These are phyloP conservation scores for Clarias batrachus DNA, from an alignment of 2,113 vertebrate genomes.

Conservation along the genomic window DNA sequence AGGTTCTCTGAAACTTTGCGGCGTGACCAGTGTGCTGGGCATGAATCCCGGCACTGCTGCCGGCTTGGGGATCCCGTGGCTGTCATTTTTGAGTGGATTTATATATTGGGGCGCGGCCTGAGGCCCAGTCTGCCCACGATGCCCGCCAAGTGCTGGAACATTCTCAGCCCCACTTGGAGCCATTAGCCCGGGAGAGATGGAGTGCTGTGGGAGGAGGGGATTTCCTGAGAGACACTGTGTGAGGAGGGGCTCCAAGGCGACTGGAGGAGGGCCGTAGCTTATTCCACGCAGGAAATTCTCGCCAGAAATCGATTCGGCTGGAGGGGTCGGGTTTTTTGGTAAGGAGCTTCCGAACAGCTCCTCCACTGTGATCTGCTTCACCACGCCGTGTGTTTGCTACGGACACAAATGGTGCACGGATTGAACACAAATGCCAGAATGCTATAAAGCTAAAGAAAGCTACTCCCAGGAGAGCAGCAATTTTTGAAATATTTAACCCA, in stretches of 20 bases:
- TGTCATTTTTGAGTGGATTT: conserved; percentile 80
- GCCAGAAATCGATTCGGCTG: conserved; percentile 67
- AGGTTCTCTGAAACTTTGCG: conserved; percentile 89
- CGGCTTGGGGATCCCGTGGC: conserved; percentile 79
- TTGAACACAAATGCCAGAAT: not conserved
- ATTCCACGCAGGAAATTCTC: conserved; percentile 71
- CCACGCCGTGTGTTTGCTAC: conserved; percentile 79
- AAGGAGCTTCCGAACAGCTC: conserved; percentile 92
- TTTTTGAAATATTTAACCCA: not conserved
- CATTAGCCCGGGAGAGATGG: conserved; percentile 77
- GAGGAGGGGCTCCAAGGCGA: conserved; percentile 76
- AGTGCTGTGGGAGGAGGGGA: conserved; percentile 75
- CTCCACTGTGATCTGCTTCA: conserved; percentile 97
- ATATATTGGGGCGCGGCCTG: conserved; percentile 66
- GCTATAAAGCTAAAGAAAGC: not conserved
- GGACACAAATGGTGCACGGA: conserved; percentile 40
- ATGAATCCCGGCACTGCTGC: conserved; percentile 79
- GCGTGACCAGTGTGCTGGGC: conserved; percentile 83
- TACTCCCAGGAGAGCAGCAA: not conserved
- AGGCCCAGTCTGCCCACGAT: conserved; percentile 60
- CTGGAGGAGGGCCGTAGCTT: conserved; percentile 69
- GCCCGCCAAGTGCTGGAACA: conserved; percentile 47
- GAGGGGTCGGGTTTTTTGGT: conserved; percentile 80
- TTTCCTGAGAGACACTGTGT: conserved; percentile 71
- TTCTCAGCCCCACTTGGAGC: conserved; percentile 69